These are phyloP conservation scores for Cotesia typhae DNA, from an alignment of 1,140 invertebrate genomes.

Conservation along the genomic window DNA sequence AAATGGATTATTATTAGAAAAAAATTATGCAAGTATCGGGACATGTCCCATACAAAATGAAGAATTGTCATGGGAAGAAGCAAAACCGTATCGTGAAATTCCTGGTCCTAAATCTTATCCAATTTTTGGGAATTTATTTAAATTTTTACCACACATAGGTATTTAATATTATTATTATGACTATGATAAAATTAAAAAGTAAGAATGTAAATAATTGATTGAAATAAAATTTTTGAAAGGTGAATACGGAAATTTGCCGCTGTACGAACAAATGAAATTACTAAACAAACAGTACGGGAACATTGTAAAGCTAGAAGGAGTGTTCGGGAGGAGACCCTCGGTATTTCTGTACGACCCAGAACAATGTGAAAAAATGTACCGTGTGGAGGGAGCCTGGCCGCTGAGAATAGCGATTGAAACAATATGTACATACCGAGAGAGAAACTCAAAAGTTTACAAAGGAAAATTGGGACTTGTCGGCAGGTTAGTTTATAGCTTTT, in stretches of 20 bases:
- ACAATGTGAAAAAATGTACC: constrained; percentile 56
- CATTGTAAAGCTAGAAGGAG: constrained; percentile 50
- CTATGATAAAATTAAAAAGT: neutral
- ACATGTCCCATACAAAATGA: constrained; percentile 32
- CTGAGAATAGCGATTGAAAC: constrained; percentile 49
- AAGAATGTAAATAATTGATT: neutral
- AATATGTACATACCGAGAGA: constrained; percentile 52
- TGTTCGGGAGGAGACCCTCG: constrained; percentile 42
- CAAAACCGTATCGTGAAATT: constrained; percentile 61
- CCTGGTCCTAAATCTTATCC: constrained; percentile 65
- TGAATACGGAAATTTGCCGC: constrained; percentile 42
- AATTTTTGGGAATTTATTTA: constrained; percentile 61
- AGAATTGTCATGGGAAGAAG: constrained; percentile 44
- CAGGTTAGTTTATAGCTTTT: constrained; percentile 44
- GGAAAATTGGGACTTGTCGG: constrained; percentile 47
- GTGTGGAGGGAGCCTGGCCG: constrained; percentile 56
- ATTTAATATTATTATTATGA: constrained; percentile 32
- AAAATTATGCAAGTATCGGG: constrained; percentile 22
- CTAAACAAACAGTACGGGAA: constrained; percentile 47
- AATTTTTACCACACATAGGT: constrained; percentile 70
- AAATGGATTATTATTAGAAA: neutral
- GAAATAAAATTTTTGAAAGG: constrained; percentile 40
- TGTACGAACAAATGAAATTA: constrained; percentile 38
- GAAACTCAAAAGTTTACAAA: constrained; percentile 45
- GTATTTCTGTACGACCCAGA: constrained; percentile 52